phyloP scores from a whole-genome alignment of 2,113 vertebrate genomes.

The Laticauda colubrina region DNA sequence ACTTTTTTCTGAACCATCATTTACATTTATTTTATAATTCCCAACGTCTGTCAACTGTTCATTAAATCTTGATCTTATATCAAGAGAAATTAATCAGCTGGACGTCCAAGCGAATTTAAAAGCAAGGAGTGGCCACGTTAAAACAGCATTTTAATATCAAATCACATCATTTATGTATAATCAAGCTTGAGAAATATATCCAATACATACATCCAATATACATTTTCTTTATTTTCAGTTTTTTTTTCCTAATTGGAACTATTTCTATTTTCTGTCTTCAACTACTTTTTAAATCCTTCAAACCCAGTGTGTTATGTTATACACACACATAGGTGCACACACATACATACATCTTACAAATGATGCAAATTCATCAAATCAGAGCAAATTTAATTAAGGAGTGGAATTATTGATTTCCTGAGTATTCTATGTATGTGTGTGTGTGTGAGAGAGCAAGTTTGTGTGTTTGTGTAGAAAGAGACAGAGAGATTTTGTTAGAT shows the following conservation, averaged over 20 bases:
- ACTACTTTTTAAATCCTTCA: neutral
- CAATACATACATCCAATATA: slow-evolving; percentile 56
- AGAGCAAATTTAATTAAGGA: slow-evolving; percentile 39
- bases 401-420: slow-evolving; percentile 29
- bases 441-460: rapidly evolving
- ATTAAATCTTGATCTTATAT: slow-evolving; percentile 95
- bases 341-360: neutral
- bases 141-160: slow-evolving; percentile 67
- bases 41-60: slow-evolving; percentile 75
- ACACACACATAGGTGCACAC: too few relatives aligned
- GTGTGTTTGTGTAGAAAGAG: neutral
- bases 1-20: slow-evolving; percentile 65
- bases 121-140: slow-evolving; percentile 64
- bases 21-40: slow-evolving; percentile 67
- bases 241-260: neutral
- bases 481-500: neutral
- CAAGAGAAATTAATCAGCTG: slow-evolving; percentile 83
- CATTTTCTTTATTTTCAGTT: slow-evolving; percentile 58
- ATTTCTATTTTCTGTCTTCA: slow-evolving; percentile 21
- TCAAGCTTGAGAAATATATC: slow-evolving; percentile 61
- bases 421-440: neutral
- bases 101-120: slow-evolving; percentile 78
- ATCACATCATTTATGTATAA: slow-evolving; percentile 66
- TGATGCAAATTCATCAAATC: slow-evolving; percentile 14
- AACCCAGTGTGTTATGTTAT: slow-evolving; percentile 30